Evolutionary conservation across 53 echinoderm and acorn worm species (phyloP), one percentile per base, ranked within the genome.

Genomic region (Pentamera pediparva): DNA sequence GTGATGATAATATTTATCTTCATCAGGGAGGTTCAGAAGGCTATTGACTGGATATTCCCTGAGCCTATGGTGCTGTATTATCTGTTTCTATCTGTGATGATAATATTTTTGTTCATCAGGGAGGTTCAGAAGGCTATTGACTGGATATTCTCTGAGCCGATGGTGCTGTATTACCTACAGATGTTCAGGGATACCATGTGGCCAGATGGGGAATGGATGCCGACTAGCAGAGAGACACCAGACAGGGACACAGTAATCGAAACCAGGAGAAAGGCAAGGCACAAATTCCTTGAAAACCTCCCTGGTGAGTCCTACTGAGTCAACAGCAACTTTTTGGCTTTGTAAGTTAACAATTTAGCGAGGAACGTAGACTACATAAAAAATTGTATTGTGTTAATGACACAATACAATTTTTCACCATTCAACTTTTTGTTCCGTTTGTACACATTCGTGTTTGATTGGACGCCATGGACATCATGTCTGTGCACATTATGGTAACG

Each of bases 31-130:
- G 60, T 95, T 20, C 76, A 91, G 33, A 85, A 87, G 40, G 81
- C 82, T 0, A 80, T 96, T 10, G 88, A 91, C 53, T 96, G 96
- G 96, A 62, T 96, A 26, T 81, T 83, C 9, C 88, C 96, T 0
- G 96, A 91, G 61, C 79, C 87, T 0, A 90, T 94, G 95, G 55
- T 91, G 37, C 84, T 96, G 39, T 91, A 82, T 59, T 96, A 88
- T 76, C 75, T 96, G 34, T 58, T 78, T 32, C 24, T n/a, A n/a
- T n/a, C n/a, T n/a, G n/a, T n/a, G n/a, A n/a, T n/a, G n/a, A n/a
- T n/a, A n/a, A n/a, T n/a, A n/a, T n/a, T n/a, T 21, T 51, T 7
- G 21, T 28, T 48, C 39, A 49, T n/a, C 73, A 95, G 95, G 43
- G 81, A 91, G 39, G 60, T 95, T 20, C 76, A 91, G 33, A 85